These are phyloP conservation scores for Nibea coibor DNA, from an alignment of 2,113 vertebrate species.

Conservation along the genomic window DNA sequence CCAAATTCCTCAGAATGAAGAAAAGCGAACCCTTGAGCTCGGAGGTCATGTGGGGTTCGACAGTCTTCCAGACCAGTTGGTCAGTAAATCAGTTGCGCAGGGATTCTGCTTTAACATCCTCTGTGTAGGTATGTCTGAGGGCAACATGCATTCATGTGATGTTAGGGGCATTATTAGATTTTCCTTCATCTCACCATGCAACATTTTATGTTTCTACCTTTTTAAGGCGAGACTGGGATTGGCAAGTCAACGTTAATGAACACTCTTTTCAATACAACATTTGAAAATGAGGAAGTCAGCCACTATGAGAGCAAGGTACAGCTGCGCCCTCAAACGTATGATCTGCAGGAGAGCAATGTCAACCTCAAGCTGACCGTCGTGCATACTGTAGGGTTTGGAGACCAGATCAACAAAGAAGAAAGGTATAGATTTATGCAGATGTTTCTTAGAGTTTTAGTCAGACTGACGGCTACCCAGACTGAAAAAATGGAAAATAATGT, in stretches of 20 bases:
- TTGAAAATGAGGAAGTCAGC: conserved; percentile 93
- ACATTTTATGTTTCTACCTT: not conserved
- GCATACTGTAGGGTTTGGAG: conserved; percentile 95
- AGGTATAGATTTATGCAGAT: conserved; percentile 82
- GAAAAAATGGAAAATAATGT: not conserved
- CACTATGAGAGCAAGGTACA: conserved; percentile 89
- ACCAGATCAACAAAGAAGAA: conserved; percentile 96
- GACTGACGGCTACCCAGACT: not conserved
- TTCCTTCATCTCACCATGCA: not conserved
- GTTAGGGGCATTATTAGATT: not conserved
- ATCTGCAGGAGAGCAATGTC: conserved; percentile 94
- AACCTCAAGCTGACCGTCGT: conserved; percentile 95
- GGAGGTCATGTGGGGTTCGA: conserved; percentile 95
- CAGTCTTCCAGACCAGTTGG: conserved; percentile 96
- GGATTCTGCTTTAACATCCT: conserved; percentile 99
- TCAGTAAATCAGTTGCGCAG: conserved; percentile 94
- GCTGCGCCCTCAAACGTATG: conserved; percentile 88
- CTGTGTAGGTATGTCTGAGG: conserved; percentile 90
- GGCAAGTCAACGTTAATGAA: conserved; percentile 98
- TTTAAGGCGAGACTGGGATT: conserved; percentile 94
- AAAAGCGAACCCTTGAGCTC: conserved; percentile 90
- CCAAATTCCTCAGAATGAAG: conserved; percentile 85
- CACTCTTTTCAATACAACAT: conserved; percentile 94
- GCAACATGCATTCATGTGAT: not conserved
- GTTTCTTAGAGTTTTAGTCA: not conserved